A percentile compares a stretch with the other conserved stretches of the same genome.
Conservation (phyloP, 2,888 invertebrate genomes). For the Oxytorus armatus region DNA sequence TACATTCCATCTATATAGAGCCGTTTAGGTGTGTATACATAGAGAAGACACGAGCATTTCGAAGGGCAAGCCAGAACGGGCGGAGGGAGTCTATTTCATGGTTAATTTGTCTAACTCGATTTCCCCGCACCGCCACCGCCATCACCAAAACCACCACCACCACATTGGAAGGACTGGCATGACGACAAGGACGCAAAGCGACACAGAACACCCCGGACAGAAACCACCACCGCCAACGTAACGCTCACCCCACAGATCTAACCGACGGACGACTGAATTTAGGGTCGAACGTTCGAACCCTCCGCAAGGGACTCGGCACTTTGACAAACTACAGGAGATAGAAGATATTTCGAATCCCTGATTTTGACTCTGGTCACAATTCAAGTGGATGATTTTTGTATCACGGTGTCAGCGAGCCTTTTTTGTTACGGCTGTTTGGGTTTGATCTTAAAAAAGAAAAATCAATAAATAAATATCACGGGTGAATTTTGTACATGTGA, state of each 20-base stretch:
- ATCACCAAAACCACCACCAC: constrained; percentile 55
- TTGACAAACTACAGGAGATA: constrained; percentile 32
- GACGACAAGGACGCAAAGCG: constrained; percentile 27
- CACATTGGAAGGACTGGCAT: constrained; percentile 27
- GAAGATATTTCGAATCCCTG: constrained; percentile 46
- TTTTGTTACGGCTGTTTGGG: neutral
- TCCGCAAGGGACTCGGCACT: constrained; percentile 47
- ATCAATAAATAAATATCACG: no score
- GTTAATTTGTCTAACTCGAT: constrained; percentile 84
- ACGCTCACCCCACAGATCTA: constrained; percentile 38
- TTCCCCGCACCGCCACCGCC: constrained; percentile 75
- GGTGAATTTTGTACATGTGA: no score
- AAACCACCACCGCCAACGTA: constrained; percentile 51
- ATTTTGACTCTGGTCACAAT: constrained; percentile 40
- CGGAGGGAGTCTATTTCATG: constrained; percentile 85
- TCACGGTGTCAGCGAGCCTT: constrained; percentile 2
- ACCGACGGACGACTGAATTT: constrained; percentile 52
- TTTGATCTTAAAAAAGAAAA: neutral
- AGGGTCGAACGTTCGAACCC: constrained; percentile 59
- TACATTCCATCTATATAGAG: constrained; percentile 27
- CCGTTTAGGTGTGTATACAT: constrained; percentile 25
- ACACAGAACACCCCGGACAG: constrained; percentile 18
- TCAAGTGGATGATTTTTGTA: constrained; percentile 1
- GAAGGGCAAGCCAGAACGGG: constrained; percentile 76
- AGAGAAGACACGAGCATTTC: constrained; percentile 36